Evolutionary conservation across 2,797 vertebrate genomes (phyloP), one percentile per base, ranked within the genome.

Genomic region (Picus viridis): DNA sequence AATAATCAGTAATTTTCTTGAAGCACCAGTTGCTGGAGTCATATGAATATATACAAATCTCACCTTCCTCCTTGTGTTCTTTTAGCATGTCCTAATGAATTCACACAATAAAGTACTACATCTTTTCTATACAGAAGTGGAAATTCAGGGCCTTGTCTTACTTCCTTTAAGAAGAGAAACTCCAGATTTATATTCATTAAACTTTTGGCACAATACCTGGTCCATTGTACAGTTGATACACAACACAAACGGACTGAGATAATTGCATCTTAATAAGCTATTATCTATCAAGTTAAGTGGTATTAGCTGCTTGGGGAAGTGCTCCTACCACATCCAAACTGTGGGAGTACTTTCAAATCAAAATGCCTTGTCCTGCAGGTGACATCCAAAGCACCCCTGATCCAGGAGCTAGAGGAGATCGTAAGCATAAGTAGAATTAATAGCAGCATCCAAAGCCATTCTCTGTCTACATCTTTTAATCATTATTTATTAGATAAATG

Each of bases 1-100:
- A 88, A 62, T 68, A 90, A 82, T 83, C 51, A 47, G 16, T 43
- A 41, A 74, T 95, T 88, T 91, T 82, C 69, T 79, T 86, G 39
- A 88, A 90, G 57, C 83, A 39, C 65, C 54, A 54, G 30, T 47
- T 90, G 32, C 63, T 63, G 5, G 34, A 94, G 51, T 68, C 65
- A n/a, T 63, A 69, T 27, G 54, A 79, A 71, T 73, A 82, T 73
- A 72, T 61, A 89, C 7, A 75, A 76, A 84, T 83, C 36, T 76
- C 45, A 45, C 16, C 16, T 82, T 71, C 91, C 49, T 74, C 12
- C 84, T 3, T 67, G 6, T 89, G 43, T 57, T 81, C n/a, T 86
- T 83, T 86, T 41, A 83, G 47, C 26, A n/a, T 67, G 23, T 78
- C 39, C 49, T 92, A 59, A 78, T 0, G 0, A 83, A 75, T 73